Percentiles rank a stretch among this genome's conserved stretches.
phyloP scores from a whole-genome alignment of 2,797 vertebrate genomes.

The Dromococcyx pavoninus region DNA sequence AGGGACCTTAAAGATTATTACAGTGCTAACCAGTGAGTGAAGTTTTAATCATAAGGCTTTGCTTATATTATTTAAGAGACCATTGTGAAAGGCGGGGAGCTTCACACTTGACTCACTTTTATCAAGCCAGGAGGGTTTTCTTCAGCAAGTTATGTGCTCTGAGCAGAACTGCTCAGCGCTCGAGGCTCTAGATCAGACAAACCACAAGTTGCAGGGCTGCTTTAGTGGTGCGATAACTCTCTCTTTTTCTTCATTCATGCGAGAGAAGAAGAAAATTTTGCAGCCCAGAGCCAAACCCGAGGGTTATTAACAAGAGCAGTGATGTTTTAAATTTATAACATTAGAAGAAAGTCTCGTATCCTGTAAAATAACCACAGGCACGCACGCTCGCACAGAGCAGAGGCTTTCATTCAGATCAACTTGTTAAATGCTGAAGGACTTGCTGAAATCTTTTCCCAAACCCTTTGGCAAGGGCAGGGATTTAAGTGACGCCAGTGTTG shows the following conservation, averaged over 20 bases:
- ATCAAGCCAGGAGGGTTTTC: slow-evolving; percentile 4
- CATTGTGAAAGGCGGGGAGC: neutral
- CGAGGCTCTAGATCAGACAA: neutral
- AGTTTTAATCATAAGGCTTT: slow-evolving; percentile 35
- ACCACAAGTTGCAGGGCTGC: neutral
- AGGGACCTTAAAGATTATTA: neutral
- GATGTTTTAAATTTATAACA: neutral
- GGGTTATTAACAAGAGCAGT: neutral
- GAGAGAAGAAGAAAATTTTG: neutral
- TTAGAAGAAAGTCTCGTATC: neutral
- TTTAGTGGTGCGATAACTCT: neutral
- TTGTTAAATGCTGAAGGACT: slow-evolving; percentile 8
- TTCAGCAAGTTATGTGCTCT: neutral
- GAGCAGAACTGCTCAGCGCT: neutral
- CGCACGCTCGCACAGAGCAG: neutral
- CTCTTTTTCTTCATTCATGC: neutral
- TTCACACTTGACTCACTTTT: neutral
- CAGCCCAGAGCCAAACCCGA: neutral
- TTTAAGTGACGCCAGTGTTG: neutral
- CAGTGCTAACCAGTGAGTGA: slow-evolving; percentile 4
- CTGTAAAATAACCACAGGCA: neutral
- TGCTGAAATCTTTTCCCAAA: neutral
- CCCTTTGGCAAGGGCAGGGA: neutral
- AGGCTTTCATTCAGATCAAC: neutral
- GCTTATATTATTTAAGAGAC: slow-evolving; percentile 39